Evolutionary conservation across 1,140 invertebrate species (phyloP).

Genomic region (Rhopalosiphum maidis): DNA sequence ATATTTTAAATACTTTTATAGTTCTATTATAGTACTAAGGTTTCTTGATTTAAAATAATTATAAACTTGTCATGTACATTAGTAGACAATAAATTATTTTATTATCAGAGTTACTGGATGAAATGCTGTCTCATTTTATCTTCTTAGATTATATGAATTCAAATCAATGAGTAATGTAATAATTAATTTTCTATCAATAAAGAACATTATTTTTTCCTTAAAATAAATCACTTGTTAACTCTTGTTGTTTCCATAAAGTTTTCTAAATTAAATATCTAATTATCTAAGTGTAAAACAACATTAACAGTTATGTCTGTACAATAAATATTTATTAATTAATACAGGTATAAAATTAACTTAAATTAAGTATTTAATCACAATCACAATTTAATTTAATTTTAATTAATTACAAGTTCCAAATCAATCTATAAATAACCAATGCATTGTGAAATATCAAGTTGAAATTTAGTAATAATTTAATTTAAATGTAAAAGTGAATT

Average conservation of each 20-base stretch:
- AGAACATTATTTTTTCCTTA: conserved; percentile 7
- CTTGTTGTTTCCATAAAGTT: neutral
- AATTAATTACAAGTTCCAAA: conserved; percentile 40
- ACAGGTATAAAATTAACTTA: conserved; percentile 55
- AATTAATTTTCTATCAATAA: neutral
- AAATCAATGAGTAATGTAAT: neutral
- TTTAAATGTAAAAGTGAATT: conserved; percentile 17
- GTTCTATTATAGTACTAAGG: too few species aligned
- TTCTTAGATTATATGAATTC: neutral
- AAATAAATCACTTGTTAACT: conserved; percentile 34
- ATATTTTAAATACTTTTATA: neutral
- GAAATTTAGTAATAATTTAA: neutral
- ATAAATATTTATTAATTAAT: conserved; percentile 50
- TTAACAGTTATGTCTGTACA: conserved; percentile 31
- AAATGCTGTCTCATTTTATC: conserved; percentile 18
- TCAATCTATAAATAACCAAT: neutral
- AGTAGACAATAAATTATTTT: neutral
- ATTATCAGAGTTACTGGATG: neutral
- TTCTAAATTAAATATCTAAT: conserved; percentile 19
- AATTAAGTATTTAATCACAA: conserved; percentile 53
- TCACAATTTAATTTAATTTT: conserved; percentile 44
- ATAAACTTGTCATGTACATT: neutral
- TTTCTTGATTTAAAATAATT: neutral
- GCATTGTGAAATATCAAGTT: neutral
- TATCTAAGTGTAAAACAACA: conserved; percentile 26